These are phyloP conservation scores for Sturnira hondurensis DNA, from an alignment of 2,113 vertebrate genomes.

Conservation along the genomic window DNA sequence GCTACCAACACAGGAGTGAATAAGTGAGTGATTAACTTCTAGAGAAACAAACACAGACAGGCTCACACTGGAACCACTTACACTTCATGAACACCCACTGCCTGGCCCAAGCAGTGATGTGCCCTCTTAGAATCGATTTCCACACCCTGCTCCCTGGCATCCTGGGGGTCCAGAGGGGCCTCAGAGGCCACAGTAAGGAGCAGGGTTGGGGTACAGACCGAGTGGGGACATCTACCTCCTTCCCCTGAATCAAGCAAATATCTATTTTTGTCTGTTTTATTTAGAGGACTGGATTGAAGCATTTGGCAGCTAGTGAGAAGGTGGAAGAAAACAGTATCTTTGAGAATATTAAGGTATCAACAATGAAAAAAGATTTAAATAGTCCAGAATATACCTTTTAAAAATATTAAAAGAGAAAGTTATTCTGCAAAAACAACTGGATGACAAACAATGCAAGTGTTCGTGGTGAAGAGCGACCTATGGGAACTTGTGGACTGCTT, in stretches of 20 bases:
- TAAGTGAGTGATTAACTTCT: not conserved
- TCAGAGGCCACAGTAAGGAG: not conserved
- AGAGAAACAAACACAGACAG: not conserved
- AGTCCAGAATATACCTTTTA: not conserved
- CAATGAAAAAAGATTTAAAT: not conserved
- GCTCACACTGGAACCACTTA: not conserved
- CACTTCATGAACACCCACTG: not conserved
- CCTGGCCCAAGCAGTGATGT: not conserved
- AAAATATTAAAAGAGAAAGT: not conserved
- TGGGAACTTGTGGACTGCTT: not conserved
- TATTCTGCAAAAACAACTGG: not conserved
- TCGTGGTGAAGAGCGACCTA: not conserved
- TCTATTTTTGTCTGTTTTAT: conserved; percentile 29
- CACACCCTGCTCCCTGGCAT: not conserved
- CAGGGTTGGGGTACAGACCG: not conserved
- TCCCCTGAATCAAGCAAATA: not conserved
- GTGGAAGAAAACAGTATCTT: conserved; percentile 4
- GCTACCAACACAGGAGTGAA: not conserved
- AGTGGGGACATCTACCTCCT: not conserved
- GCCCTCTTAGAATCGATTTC: not conserved
- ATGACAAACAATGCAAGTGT: not conserved
- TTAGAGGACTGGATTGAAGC: not conserved
- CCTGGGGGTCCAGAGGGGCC: not conserved
- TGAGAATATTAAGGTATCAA: not conserved
- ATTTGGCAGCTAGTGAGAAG: not conserved